Base-by-base conservation (phyloP, 2,797 vertebrate species). In the Bradypodion pumilum region DNA sequence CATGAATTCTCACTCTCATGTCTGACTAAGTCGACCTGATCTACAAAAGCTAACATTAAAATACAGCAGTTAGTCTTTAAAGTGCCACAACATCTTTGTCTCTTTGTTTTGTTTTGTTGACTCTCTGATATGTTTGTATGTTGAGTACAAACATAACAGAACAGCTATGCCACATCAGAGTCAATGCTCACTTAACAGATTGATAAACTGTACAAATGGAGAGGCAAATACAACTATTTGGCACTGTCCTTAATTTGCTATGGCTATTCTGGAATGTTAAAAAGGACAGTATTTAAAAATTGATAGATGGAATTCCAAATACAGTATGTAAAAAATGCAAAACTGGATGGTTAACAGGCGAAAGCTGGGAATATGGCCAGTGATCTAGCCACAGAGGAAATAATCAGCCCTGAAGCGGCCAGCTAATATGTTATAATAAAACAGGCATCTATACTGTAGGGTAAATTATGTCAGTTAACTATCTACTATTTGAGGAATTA, bases 151-250 rank as follows among this genome's bases (percentile, higher is more conserved):
- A 80, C 35, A 40, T 10, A 37, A 9, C 29, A 78, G n/a, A n/a
- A n/a, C 56, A 40, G 37, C 19, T 6, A 21, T 60, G 32, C 44
- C 40, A 52, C 25, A 56, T 56, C 19, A 37, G 5, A 32, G 69
- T 46, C 23, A 78, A 60, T 60, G 27, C 83, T 23, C 7, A 7
- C 6, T 78, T 65, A 78, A 74, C 29, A 52, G 42, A 42, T 25
- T 40, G 68, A 10, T 4, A 13, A 84, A 79, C 27, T 23, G 37
- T 74, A 19, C 44, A 73, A 65, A 49, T 10, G 13, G 70, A 84
- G 60, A 79, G 12, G n/a, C 25, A 70, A 44, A 65, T 74, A 75
- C 23, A 82, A 35, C 52, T 79, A 73, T 63, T 82, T 83, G 81
- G 49, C 10, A 23, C 49, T 23, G 46, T 25, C 37, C 59, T 42